Evolutionary conservation across 2,888 invertebrate species (phyloP).

Genomic region (Leucozona laternaria): DNA sequence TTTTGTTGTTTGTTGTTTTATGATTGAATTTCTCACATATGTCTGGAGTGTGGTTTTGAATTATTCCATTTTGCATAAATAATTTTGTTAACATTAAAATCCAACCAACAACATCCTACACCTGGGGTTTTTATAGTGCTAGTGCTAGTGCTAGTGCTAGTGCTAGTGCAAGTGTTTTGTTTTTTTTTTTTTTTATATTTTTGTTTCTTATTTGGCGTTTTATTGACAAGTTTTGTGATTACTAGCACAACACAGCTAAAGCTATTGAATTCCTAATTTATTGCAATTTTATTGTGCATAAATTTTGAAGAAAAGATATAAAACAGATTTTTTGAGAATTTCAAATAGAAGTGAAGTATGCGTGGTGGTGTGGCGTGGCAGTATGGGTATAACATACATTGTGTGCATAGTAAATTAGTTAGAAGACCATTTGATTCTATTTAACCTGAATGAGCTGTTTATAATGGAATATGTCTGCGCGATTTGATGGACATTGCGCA

Average conservation of each 20-base stretch:
- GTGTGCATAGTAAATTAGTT: conserved; percentile 55
- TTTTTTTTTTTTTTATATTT: background rate
- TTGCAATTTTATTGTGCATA: conserved; percentile 62
- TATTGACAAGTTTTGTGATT: conserved; percentile 55
- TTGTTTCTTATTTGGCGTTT: conserved; percentile 33
- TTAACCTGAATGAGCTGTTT: conserved; percentile 57
- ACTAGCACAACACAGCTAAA: background rate
- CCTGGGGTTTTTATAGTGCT: conserved; percentile 35
- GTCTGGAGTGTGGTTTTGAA: conserved; percentile 31
- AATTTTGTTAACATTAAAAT: conserved; percentile 11
- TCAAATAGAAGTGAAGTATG: conserved; percentile 19
- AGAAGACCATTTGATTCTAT: conserved; percentile 61
- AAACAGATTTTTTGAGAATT: conserved; percentile 35
- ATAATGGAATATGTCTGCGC: conserved; percentile 59
- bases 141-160: background rate
- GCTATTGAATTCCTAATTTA: conserved; percentile 68
- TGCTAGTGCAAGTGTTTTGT: background rate
- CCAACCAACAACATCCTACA: conserved; percentile 52
- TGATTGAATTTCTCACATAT: conserved; percentile 2
- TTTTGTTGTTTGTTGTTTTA: background rate
- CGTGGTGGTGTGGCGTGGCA: background rate
- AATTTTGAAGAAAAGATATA: conserved; percentile 27
- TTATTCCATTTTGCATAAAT: conserved; percentile 31
- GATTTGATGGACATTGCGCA: conserved; percentile 41
- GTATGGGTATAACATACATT: background rate